These are phyloP conservation scores for Actinia tenebrosa DNA, from an alignment of 64 coral and sea anemone genomes.

Conservation along the genomic window DNA sequence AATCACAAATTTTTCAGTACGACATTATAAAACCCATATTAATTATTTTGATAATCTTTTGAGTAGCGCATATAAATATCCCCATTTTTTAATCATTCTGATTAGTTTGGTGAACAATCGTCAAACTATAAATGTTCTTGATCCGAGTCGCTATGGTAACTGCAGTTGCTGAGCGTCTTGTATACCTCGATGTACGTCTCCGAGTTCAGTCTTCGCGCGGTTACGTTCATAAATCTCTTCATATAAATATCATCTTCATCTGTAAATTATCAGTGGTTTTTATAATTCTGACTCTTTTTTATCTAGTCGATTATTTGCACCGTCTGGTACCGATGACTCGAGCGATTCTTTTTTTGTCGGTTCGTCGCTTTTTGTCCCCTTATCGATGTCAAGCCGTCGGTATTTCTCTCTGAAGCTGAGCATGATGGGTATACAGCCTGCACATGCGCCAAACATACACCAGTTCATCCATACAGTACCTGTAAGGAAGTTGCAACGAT, in stretches of 20 bases:
- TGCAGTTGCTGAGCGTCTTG: background rate
- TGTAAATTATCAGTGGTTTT: background rate
- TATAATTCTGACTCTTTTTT: background rate
- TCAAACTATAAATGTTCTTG: background rate
- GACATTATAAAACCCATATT: too few relatives aligned
- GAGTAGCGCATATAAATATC: background rate
- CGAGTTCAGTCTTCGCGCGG: background rate
- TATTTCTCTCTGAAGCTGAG: conserved; percentile 88
- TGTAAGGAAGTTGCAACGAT: background rate
- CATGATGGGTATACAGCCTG: conserved; percentile 90
- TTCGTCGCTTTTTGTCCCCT: background rate
- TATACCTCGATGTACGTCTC: too few relatives aligned
- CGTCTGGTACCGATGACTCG: background rate
- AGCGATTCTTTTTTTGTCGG: background rate
- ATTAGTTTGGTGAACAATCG: background rate
- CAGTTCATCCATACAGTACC: conserved; percentile 99
- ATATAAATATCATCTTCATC: background rate
- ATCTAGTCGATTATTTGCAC: background rate
- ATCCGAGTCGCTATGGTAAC: background rate
- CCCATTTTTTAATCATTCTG: background rate
- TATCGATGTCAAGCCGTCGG: conserved; percentile 76
- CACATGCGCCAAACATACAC: conserved; percentile 96
- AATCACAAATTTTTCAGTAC: too few relatives aligned
- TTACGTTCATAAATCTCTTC: too few relatives aligned
- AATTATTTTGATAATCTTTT: background rate